Conservation (phyloP, 2,888 invertebrate genomes). For the Lysandra bellargus region DNA sequence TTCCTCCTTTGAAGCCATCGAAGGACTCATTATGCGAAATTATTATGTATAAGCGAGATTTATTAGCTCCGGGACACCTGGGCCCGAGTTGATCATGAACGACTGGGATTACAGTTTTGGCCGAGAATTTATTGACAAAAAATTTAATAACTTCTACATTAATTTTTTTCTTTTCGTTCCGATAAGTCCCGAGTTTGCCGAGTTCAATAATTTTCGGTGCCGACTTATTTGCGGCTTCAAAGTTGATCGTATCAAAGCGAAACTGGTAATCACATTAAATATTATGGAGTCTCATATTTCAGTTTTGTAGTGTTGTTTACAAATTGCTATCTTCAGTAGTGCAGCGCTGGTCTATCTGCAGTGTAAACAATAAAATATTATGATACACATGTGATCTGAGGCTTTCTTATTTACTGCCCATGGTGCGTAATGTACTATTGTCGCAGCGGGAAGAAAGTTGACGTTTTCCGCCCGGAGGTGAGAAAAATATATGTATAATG, state of each 20-base stretch:
- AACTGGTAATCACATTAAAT: background rate
- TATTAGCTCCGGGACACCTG: slow-evolving; percentile 34
- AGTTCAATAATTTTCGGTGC: background rate
- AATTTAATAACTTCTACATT: slow-evolving; percentile 15
- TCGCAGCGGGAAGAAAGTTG: no score
- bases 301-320: background rate
- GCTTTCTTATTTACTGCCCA: no score
- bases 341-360: no score
- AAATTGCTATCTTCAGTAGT: no score
- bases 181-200: background rate
- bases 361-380: no score
- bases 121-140: slow-evolving; percentile 23
- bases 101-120: slow-evolving; percentile 17
- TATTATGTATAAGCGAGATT: slow-evolving; percentile 38
- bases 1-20: slow-evolving; percentile 50
- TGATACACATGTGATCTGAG: no score
- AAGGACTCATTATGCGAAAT: slow-evolving; percentile 41
- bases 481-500: no score
- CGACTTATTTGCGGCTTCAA: background rate
- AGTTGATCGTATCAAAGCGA: background rate
- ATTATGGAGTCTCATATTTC: background rate
- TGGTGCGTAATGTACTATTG: no score
- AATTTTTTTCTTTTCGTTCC: slow-evolving; percentile 1
- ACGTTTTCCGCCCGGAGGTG: no score
- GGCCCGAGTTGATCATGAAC: slow-evolving; percentile 24